These are phyloP conservation scores for Mactromeris polynyma DNA, from an alignment of 2,888 invertebrate genomes.

Conservation along the genomic window DNA sequence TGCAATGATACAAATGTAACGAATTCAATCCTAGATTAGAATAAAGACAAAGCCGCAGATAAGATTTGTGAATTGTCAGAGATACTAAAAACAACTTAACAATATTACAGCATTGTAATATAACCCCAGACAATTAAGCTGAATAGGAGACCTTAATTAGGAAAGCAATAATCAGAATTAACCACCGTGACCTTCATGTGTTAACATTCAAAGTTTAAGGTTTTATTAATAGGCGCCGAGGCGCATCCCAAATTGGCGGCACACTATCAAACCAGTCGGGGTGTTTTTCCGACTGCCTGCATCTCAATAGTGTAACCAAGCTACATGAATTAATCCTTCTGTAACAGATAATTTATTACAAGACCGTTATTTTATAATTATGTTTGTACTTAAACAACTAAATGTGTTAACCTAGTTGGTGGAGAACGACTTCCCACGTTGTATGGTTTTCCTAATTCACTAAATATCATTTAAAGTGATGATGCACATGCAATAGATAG, in stretches of 20 bases:
- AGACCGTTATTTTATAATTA: neutral
- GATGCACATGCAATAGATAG: too few relatives aligned
- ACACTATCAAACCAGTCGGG: conserved; percentile 34
- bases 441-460: too few relatives aligned
- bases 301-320: conserved; percentile 30
- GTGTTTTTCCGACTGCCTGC: conserved; percentile 62
- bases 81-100: neutral
- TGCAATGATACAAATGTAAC: conserved; percentile 42
- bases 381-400: too few relatives aligned
- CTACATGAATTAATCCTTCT: neutral
- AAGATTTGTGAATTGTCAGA: neutral
- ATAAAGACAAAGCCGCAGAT: conserved; percentile 28
- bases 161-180: conserved; percentile 1
- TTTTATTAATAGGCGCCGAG: conserved; percentile 49
- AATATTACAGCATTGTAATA: conserved; percentile 52
- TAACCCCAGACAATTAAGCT: conserved; percentile 49
- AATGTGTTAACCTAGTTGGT: too few relatives aligned
- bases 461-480: too few relatives aligned
- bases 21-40: conserved; percentile 33
- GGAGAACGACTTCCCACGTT: too few relatives aligned
- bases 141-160: conserved; percentile 1
- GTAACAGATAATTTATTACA: conserved; percentile 4
- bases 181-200: conserved; percentile 19
- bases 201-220: conserved; percentile 11
- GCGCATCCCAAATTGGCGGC: conserved; percentile 66